Conservation (phyloP, 2,797 vertebrate species). For the Enteromius thamalakanensis region DNA sequence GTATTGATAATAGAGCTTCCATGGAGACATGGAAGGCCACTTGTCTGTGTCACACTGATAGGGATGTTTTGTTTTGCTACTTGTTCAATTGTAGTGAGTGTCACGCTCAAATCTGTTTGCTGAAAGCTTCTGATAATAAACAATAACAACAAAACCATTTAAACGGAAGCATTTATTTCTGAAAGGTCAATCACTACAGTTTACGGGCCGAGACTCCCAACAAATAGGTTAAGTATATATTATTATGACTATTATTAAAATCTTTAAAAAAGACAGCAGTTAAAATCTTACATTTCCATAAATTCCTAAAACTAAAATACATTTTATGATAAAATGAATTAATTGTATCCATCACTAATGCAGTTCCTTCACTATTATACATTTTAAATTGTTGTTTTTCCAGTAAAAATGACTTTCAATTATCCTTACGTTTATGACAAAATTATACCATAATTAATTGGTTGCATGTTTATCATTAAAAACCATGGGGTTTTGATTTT, state of each 20-base stretch:
- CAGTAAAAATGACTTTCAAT: neutral
- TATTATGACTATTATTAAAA: neutral
- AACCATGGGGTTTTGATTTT: neutral
- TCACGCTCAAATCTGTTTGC: slow-evolving; percentile 15
- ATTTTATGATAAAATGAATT: neutral
- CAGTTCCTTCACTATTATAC: neutral
- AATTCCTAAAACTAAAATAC: neutral
- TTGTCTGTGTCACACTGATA: slow-evolving; percentile 51
- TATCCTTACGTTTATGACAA: neutral
- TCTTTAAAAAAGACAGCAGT: neutral
- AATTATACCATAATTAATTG: neutral
- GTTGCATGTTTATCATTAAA: neutral
- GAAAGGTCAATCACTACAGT: neutral
- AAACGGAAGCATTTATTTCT: neutral
- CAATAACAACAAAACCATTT: neutral
- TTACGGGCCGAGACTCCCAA: neutral
- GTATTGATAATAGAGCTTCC: slow-evolving; percentile 44
- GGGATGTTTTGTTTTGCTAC: slow-evolving; percentile 37
- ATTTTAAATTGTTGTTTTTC: neutral
- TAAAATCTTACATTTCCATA: neutral
- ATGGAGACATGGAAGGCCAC: slow-evolving; percentile 28
- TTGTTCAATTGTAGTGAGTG: slow-evolving; percentile 17
- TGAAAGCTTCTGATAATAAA: slow-evolving; percentile 40
- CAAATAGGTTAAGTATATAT: neutral
- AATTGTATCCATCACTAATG: neutral